Conservation (phyloP, 2,888 invertebrate genomes). For the Melinaea marsaeus region DNA sequence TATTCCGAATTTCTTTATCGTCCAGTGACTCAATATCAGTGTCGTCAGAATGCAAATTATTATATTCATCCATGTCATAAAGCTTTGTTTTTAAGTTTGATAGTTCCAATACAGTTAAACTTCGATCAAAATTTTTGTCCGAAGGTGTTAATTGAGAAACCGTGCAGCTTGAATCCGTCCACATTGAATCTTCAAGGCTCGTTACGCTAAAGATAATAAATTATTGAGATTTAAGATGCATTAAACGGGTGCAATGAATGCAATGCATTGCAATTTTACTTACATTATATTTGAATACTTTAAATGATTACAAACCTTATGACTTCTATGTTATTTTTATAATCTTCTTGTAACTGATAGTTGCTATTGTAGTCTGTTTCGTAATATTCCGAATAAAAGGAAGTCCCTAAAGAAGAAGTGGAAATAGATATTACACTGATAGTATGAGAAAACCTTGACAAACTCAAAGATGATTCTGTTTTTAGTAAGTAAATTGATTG, state of each 20-base stretch:
- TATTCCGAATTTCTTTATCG: background rate
- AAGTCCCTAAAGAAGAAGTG: conserved; percentile 13
- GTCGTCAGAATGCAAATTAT: background rate
- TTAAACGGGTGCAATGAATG: conserved; percentile 12
- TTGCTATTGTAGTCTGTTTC: background rate
- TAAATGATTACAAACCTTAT: background rate
- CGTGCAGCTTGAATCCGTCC: background rate
- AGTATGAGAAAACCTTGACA: conserved; percentile 32
- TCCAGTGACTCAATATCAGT: background rate
- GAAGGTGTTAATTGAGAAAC: conserved; percentile 1
- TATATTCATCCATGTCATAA: background rate
- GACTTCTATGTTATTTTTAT: background rate
- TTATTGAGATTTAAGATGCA: too few relatives aligned
- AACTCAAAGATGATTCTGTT: conserved; percentile 44
- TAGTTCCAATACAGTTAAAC: background rate
- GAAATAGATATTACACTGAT: conserved; percentile 29
- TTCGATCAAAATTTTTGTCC: background rate
- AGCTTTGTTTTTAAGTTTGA: conserved; percentile 1
- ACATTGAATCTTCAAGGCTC: background rate
- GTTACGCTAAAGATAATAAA: background rate
- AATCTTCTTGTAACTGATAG: background rate
- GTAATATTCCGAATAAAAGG: conserved; percentile 13
- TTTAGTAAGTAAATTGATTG: conserved; percentile 39
- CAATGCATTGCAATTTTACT: too few relatives aligned
- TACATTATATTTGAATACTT: background rate